Conservation (phyloP, 2,113 vertebrate species). For the Arvicanthis niloticus region DNA sequence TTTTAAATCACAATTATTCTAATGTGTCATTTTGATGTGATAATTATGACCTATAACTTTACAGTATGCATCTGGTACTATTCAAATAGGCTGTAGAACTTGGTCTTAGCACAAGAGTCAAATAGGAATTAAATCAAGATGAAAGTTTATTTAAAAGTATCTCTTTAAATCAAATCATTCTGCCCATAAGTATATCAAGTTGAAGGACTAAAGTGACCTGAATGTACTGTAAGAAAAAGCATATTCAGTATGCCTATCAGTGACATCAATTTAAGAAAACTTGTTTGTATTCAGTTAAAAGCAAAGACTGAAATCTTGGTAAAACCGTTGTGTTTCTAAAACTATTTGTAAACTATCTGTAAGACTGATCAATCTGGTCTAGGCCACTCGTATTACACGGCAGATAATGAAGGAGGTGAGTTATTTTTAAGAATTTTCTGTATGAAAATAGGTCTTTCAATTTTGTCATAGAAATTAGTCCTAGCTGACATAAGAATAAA, state of each 20-base stretch:
- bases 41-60: conserved; percentile 38
- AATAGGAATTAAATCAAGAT: conserved; percentile 85
- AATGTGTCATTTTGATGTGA: conserved; percentile 31
- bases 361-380: background rate
- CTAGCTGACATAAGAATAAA: background rate
- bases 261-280: conserved; percentile 27
- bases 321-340: conserved; percentile 17
- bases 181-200: conserved; percentile 24
- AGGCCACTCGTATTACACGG: background rate
- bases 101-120: conserved; percentile 75
- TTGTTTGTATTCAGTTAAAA: conserved; percentile 25
- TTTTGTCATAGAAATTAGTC: background rate
- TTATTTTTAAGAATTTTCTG: background rate
- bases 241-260: background rate
- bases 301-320: background rate
- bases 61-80: background rate
- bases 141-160: conserved; percentile 85
- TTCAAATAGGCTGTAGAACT: background rate
- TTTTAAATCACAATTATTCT: background rate
- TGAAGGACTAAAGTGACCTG: conserved; percentile 61
- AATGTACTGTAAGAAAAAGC: background rate
- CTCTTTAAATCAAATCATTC: conserved; percentile 73
- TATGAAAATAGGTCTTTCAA: conserved; percentile 28
- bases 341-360: background rate
- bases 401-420: background rate